These are phyloP conservation scores for Lophotis ruficrista DNA, from an alignment of 2,113 vertebrate genomes.

Conservation along the genomic window DNA sequence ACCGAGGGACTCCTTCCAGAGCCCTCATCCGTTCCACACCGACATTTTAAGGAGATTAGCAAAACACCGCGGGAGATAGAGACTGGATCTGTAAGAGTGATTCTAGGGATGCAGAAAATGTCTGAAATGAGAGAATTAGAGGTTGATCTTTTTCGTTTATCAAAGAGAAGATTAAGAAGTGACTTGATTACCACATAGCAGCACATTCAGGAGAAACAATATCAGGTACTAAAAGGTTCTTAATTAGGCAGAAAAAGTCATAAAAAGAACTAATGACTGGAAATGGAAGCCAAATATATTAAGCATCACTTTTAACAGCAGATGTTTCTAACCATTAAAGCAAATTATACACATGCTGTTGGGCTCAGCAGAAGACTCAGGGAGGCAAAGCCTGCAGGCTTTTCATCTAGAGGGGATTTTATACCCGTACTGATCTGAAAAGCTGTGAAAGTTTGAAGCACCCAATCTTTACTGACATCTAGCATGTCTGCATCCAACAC, in stretches of 20 bases:
- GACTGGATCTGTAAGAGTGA: neutral
- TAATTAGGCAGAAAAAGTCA: conserved; percentile 67
- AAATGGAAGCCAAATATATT: conserved; percentile 65
- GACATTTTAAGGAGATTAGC: conserved; percentile 32
- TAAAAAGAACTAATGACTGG: conserved; percentile 65
- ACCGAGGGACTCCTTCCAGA: neutral
- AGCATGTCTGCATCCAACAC: neutral
- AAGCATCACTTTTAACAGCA: conserved; percentile 69
- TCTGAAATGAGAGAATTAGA: conserved; percentile 42
- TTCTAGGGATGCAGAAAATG: conserved; percentile 25
- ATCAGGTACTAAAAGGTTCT: conserved; percentile 67
- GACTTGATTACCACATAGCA: conserved; percentile 56
- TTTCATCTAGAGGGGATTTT: neutral
- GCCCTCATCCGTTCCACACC: neutral
- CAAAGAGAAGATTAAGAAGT: conserved; percentile 68
- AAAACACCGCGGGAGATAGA: neutral
- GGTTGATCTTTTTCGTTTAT: conserved; percentile 51
- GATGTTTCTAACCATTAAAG: conserved; percentile 64
- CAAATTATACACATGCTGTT: conserved; percentile 48
- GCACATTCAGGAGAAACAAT: conserved; percentile 59
- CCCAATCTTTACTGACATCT: neutral
- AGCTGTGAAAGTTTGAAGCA: neutral
- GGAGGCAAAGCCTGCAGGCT: neutral
- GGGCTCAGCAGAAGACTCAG: conserved; percentile 32
- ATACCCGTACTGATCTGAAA: neutral